Conservation (phyloP, 2,113 vertebrate species). For the Cryptomyrus ogoouensis region DNA sequence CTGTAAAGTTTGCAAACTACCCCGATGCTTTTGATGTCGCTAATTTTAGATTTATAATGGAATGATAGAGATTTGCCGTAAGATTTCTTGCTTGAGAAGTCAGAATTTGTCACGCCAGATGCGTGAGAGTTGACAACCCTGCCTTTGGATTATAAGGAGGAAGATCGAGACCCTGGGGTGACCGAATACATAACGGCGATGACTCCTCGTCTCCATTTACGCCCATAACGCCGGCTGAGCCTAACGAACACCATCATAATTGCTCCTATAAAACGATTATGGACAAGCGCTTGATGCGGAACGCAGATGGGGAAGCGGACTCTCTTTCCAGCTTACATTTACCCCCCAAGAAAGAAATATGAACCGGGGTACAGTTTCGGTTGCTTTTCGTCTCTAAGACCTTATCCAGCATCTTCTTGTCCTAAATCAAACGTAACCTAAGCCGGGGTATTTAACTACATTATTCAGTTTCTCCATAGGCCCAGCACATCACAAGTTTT, state of each 20-base stretch:
- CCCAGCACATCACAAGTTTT: background rate
- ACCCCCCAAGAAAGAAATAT: background rate
- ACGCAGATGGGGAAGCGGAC: background rate
- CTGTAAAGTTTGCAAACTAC: background rate
- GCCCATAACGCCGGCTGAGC: background rate
- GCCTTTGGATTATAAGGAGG: background rate
- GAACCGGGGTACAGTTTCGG: background rate
- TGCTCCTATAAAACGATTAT: conserved; percentile 6
- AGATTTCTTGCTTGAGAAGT: background rate
- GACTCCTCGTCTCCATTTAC: background rate
- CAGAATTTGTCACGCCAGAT: background rate
- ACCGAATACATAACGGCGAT: background rate
- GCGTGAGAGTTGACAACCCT: background rate
- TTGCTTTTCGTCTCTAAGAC: background rate
- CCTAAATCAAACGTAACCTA: background rate
- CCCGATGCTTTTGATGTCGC: background rate
- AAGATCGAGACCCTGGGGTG: background rate
- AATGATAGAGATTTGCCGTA: background rate
- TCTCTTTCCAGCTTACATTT: background rate
- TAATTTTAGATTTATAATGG: background rate
- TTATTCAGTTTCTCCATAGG: background rate
- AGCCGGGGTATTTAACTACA: background rate
- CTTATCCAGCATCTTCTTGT: background rate
- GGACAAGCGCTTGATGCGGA: background rate
- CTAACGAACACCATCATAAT: background rate